Base-by-base conservation (phyloP, 2,888 invertebrate species). In the Flabesymbios commensalis region DNA sequence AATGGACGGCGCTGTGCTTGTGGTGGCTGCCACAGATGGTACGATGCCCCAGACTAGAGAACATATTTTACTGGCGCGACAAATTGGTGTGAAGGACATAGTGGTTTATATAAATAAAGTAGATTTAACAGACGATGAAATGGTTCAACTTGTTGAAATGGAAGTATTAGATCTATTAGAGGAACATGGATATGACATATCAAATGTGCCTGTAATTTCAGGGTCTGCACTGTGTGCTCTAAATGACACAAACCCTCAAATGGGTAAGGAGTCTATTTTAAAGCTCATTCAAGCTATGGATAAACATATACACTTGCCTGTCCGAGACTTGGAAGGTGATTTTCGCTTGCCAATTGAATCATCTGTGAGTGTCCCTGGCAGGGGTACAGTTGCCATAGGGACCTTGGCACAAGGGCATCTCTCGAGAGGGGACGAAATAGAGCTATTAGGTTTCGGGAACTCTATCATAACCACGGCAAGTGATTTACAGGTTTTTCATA, bases 1-100 rank as follows among this genome's bases (percentile, higher is more conserved):
- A 84, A 97, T 97, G 96, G 96, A 96, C 79, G 94, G 93, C 0
- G 93, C 94, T 0, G 90, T 94, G 70, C 80, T 95, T 32, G 83
- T 95, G 2, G 93, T 95, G 0, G 93, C 94, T 0, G 96, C 94
- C 0, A 90, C 90, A 31, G 96, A 97, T 82, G 97, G 96, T 0
- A 90, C 91, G 55, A 97, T 97, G 96, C 95, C 95, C 0, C 96
- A 97, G 81, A 97, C 96, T 0, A 87, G 90, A 66, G 96, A 97
- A 79, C 97, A 97, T 83, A 83, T 97, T 51, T 81, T 95, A 42
- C 84, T 97, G 22, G 94, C 95, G 0, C 93, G 90, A 79, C 96
- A 96, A 70, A 73, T 81, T 32, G 72, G 69, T 47, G 61, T 70
- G 1, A 32, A 59, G 41, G 53, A 65, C 39, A 41, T 63, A 14